phyloP scores from a whole-genome alignment of 2,888 invertebrate genomes.

The Halocaridina rubra region DNA sequence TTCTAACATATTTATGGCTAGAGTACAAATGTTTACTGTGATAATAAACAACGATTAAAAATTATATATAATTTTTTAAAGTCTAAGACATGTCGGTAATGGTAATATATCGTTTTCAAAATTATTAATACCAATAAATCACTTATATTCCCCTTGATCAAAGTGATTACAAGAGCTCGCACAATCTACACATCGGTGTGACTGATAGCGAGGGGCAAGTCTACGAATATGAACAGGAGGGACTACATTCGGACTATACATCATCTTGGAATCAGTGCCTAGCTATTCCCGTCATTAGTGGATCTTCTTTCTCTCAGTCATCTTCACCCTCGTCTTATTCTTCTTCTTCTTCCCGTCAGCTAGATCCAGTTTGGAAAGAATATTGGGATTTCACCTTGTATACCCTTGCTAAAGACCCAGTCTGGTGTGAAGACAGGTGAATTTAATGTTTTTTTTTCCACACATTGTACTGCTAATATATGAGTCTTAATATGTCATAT shows the following conservation, averaged over 20 bases:
- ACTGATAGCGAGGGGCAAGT: constrained; percentile 84
- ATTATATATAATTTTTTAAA: too few species aligned
- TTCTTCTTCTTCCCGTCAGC: neutral
- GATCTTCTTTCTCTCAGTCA: too few species aligned
- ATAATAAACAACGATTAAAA: too few species aligned
- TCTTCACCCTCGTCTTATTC: too few species aligned
- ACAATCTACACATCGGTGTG: constrained; percentile 90
- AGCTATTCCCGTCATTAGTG: constrained; percentile 65
- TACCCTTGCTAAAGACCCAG: constrained; percentile 34
- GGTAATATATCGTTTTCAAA: too few species aligned
- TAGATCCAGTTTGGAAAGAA: constrained; percentile 71
- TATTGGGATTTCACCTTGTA: constrained; percentile 78
- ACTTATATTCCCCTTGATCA: neutral
- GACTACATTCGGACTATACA: constrained; percentile 71
- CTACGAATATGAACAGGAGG: constrained; percentile 86
- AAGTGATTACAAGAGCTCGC: constrained; percentile 84
- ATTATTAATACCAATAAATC: too few species aligned
- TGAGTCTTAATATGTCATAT: neutral
- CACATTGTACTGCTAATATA: neutral
- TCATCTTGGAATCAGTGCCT: constrained; percentile 71
- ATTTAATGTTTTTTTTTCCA: too few species aligned
- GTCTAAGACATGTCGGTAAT: too few species aligned
- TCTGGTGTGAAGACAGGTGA: constrained; percentile 48
- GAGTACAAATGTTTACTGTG: too few species aligned
- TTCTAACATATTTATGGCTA: too few species aligned